Evolutionary conservation across 2,888 invertebrate genomes (phyloP).

Genomic region (Calliphora vomitoria): DNA sequence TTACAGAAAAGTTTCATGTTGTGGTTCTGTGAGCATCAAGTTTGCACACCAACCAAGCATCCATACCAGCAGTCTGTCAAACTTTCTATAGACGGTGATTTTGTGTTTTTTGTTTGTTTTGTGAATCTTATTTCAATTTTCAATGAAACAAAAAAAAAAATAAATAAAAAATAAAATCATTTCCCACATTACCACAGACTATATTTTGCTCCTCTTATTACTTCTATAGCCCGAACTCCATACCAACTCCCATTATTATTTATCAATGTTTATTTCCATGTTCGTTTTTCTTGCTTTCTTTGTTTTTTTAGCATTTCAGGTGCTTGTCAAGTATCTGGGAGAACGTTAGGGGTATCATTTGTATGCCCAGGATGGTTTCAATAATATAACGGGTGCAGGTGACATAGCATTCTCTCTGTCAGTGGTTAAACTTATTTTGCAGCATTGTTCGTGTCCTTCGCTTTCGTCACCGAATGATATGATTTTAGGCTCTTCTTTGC

Average conservation of each 20-base stretch:
- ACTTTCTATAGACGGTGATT: background rate
- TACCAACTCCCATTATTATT: background rate
- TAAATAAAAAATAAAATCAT: too few relatives aligned
- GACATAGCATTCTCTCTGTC: constrained; percentile 92
- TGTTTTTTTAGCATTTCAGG: constrained; percentile 80
- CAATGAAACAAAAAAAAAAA: constrained; percentile 53
- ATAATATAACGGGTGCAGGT: constrained; percentile 87
- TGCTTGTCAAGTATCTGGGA: constrained; percentile 88
- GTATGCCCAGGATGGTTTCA: constrained; percentile 86
- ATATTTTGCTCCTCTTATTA: background rate
- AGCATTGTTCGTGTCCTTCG: constrained; percentile 89
- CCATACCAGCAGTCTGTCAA: background rate
- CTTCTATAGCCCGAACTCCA: background rate
- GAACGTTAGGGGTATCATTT: constrained; percentile 95
- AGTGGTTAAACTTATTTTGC: constrained; percentile 87
- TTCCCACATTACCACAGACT: background rate
- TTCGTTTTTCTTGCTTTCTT: too few relatives aligned
- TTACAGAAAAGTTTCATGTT: too few relatives aligned
- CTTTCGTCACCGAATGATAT: constrained; percentile 94
- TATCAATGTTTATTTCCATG: too few relatives aligned
- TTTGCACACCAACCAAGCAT: constrained; percentile 14
- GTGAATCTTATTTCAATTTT: background rate
- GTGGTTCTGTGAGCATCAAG: constrained; percentile 43
- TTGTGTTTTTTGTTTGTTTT: background rate
- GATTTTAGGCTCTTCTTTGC: constrained; percentile 87